A percentile compares a stretch with the other conserved stretches of the same genome.
Conservation (phyloP, 1,140 invertebrate genomes). For the Diachasma alloeum region DNA sequence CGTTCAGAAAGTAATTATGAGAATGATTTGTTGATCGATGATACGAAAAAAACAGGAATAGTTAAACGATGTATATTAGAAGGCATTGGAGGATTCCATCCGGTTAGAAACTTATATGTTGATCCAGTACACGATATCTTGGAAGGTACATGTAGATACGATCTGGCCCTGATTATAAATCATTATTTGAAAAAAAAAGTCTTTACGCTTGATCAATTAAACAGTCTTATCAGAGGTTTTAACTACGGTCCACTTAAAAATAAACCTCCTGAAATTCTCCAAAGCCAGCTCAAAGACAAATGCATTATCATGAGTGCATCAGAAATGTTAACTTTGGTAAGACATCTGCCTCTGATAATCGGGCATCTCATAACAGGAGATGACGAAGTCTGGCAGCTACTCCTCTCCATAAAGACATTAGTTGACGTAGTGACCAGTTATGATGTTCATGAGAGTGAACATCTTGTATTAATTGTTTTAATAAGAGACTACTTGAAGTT, state of each 20-base stretch:
- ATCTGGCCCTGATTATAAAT: neutral
- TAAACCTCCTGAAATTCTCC: neutral
- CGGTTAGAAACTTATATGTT: neutral
- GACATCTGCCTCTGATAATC: neutral
- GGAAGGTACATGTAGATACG: neutral
- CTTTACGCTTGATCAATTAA: neutral
- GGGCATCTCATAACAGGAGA: conserved; percentile 10
- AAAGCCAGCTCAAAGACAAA: conserved; percentile 1
- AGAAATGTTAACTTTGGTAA: conserved; percentile 8
- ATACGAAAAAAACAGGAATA: neutral
- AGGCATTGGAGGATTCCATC: neutral
- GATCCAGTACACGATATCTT: conserved; percentile 3
- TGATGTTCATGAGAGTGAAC: neutral
- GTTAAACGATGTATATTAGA: neutral
- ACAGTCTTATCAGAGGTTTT: neutral
- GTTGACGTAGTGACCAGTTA: neutral
- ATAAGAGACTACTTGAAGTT: conserved; percentile 2
- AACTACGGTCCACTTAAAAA: neutral
- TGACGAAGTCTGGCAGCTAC: neutral
- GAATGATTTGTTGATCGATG: no score
- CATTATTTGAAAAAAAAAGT: neutral
- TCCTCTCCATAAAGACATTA: neutral
- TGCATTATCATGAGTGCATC: conserved; percentile 4
- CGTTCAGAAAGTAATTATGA: no score
- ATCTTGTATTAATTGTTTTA: neutral